Percentiles rank a stretch among this genome's conserved stretches.
These are phyloP conservation scores for Drosophila quinaria DNA, from an alignment of 2,888 invertebrate genomes.

Conservation along the genomic window DNA sequence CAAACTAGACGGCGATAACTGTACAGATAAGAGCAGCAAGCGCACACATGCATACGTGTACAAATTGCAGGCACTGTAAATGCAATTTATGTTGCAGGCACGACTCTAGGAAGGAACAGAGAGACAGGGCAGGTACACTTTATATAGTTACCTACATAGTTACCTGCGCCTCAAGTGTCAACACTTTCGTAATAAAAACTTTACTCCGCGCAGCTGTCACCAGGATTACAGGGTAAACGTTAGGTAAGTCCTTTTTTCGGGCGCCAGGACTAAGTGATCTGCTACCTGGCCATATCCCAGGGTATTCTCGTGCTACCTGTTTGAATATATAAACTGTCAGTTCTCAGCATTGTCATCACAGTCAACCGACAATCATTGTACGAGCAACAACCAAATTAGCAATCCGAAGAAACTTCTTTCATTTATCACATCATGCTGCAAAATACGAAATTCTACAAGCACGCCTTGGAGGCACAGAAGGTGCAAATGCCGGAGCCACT, in stretches of 20 bases:
- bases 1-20: constrained; percentile 81
- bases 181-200: constrained; percentile 9
- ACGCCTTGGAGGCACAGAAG: constrained; percentile 48
- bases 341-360: constrained; percentile 18
- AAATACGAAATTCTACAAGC: constrained; percentile 53
- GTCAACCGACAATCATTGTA: constrained; percentile 23
- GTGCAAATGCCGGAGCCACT: constrained; percentile 12
- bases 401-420: neutral
- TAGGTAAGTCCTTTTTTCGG: constrained; percentile 1
- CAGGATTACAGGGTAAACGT: constrained; percentile 27
- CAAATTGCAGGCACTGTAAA: constrained; percentile 69
- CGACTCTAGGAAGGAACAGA: constrained; percentile 40
- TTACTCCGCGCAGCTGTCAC: constrained; percentile 32
- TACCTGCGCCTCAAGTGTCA: constrained; percentile 12
- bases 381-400: constrained; percentile 24
- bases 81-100: constrained; percentile 57
- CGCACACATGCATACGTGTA: constrained; percentile 39
- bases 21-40: constrained; percentile 72
- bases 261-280: constrained; percentile 23
- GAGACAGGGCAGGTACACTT: neutral
- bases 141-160: neutral
- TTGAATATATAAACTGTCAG: constrained; percentile 25
- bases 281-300: neutral
- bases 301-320: constrained; percentile 19
- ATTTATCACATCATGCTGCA: constrained; percentile 38